Base-by-base conservation (phyloP, 2,797 vertebrate genomes). In the Pangasius djambal region DNA sequence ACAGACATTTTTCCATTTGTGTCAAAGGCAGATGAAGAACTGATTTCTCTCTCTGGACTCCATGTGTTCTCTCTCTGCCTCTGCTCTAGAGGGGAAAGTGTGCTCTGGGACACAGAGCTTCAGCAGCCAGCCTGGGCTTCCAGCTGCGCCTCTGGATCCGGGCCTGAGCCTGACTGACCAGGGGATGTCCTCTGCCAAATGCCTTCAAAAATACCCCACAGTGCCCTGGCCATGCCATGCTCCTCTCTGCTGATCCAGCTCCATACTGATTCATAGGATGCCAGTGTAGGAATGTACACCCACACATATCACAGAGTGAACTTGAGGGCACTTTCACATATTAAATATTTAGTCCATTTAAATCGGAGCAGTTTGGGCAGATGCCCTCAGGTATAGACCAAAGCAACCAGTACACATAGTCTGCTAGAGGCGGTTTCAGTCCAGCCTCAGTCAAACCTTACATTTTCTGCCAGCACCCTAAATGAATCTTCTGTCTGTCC, bases 1-100 rank as follows among this genome's bases (percentile, higher is more conserved):
- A 85, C 87, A 88, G 91, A 86, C 87, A 79, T 89, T 91, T 90
- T 90, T 92, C 85, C 87, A 91, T 87, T 92, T 91, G 86, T 83
- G 50, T 89, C 86, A 89, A 87, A 87, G 90, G 70, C 81, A 88
- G 90, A 89, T 89, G 90, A 90, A 90, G 77, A 72, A 83, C 87
- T 89, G 90, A 92, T 92, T 91, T 90, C 89, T 77, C 86, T 88
- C 44, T 89, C 90, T 75, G 85, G 82, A 91, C 86, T 90, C 86
- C 89, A 92, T 92, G 89, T 92, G 91, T 88, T 88, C 87, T 90
- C 90, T 84, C 89, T 90, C 55, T 81, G 86, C 78, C 79, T 59
- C 69, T 72, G 74, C 72, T 79, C n/a, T 85, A 86, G 86, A 87
- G 84, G 79, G 65, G 37, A 78, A 87, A 61, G 79, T 86, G 83